Conservation (phyloP, 2,888 invertebrate species). For the Osedax fenrisi region DNA sequence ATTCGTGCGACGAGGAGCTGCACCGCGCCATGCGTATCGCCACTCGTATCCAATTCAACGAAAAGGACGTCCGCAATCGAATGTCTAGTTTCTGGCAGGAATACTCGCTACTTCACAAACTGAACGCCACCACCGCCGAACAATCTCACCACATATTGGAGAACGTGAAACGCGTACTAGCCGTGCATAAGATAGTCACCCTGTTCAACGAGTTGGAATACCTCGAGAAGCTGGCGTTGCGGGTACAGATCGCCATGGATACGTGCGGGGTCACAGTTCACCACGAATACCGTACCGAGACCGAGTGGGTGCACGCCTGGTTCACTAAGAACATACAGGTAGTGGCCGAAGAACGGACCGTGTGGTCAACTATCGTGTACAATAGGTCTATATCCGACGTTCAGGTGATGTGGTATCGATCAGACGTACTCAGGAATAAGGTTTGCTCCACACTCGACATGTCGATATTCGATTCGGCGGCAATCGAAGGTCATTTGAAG, state of each 20-base stretch:
- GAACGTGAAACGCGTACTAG: neutral
- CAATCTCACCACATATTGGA: neutral
- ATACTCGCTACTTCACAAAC: neutral
- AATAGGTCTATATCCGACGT: neutral
- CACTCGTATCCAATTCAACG: neutral
- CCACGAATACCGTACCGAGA: neutral
- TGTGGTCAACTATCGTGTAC: neutral
- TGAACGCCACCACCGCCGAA: neutral
- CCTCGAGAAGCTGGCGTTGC: neutral
- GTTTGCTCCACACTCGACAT: neutral
- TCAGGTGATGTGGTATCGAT: neutral
- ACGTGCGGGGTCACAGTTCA: neutral
- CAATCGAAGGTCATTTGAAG: too few species aligned
- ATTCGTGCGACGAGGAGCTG: neutral
- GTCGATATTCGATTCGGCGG: neutral
- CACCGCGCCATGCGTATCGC: neutral
- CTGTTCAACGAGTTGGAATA: neutral
- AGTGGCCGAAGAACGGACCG: neutral
- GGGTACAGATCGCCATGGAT: neutral
- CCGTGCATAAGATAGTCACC: neutral
- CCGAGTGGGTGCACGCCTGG: neutral
- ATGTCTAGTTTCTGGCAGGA: neutral
- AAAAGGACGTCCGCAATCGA: neutral
- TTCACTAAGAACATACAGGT: neutral
- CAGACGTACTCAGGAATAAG: neutral